These are phyloP conservation scores for Syritta pipiens DNA, from an alignment of 2,888 invertebrate species.

Conservation along the genomic window DNA sequence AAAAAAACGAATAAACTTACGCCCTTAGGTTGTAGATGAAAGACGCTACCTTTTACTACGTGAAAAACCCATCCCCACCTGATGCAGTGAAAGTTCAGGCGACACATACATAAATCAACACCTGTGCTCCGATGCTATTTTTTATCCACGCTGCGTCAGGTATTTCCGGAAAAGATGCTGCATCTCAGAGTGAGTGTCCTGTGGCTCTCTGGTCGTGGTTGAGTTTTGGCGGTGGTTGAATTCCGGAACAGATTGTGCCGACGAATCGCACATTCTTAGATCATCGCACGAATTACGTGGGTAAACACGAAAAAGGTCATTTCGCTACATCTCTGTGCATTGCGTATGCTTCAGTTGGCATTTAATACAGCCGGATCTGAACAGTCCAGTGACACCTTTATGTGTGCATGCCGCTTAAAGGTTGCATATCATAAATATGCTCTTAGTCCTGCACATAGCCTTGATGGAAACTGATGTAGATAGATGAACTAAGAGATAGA, in stretches of 20 bases:
- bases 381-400: slow-evolving; percentile 20
- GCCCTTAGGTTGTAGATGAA: slow-evolving; percentile 35
- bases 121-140: slow-evolving; percentile 25
- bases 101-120: slow-evolving; percentile 41
- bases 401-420: slow-evolving; percentile 38
- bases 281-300: slow-evolving; percentile 31
- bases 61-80: slow-evolving; percentile 27
- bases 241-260: slow-evolving; percentile 30
- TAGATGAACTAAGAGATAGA: background rate
- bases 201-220: background rate
- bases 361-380: slow-evolving; percentile 32
- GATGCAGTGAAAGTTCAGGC: slow-evolving; percentile 20
- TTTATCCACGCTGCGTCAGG: slow-evolving; percentile 2
- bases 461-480: slow-evolving; percentile 26
- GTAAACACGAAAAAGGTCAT: slow-evolving; percentile 29
- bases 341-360: slow-evolving; percentile 10
- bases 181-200: background rate
- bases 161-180: background rate
- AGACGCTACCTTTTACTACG: slow-evolving; percentile 11
- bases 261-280: slow-evolving; percentile 34
- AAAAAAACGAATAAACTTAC: slow-evolving; percentile 6
- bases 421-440: slow-evolving; percentile 59
- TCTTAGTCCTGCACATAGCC: slow-evolving; percentile 49
- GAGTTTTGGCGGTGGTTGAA: background rate
- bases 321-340: background rate